Conservation (phyloP, 2,888 invertebrate genomes). For the Sisyra nigra region DNA sequence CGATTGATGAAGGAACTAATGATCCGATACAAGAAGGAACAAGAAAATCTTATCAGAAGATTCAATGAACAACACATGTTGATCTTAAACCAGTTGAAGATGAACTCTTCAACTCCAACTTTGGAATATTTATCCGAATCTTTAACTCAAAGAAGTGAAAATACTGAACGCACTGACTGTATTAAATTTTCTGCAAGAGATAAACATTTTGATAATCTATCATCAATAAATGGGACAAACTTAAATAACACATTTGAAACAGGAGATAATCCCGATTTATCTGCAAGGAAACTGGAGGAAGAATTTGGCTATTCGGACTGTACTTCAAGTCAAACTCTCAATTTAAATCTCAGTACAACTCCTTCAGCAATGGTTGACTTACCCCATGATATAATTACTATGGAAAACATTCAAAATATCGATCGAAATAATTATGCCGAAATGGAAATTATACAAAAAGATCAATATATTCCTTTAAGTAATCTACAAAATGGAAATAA, state of each 20-base stretch:
- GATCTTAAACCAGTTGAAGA: conserved; percentile 29
- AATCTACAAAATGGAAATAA: no score
- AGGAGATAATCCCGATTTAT: neutral
- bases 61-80: conserved; percentile 49
- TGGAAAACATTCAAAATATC: no score
- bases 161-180: neutral
- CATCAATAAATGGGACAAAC: neutral
- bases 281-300: neutral
- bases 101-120: neutral
- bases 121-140: no score
- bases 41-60: conserved; percentile 40
- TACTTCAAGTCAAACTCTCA: no score
- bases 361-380: no score
- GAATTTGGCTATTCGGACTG: neutral
- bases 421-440: no score
- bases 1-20: conserved; percentile 43
- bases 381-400: no score
- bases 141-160: neutral
- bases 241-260: neutral
- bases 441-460: no score
- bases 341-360: no score
- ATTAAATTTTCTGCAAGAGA: no score
- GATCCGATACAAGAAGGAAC: conserved; percentile 46
- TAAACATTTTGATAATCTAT: neutral
- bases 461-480: no score